phyloP scores from a whole-genome alignment of 2,888 invertebrate genomes.

The Cryptocephalus primarius region DNA sequence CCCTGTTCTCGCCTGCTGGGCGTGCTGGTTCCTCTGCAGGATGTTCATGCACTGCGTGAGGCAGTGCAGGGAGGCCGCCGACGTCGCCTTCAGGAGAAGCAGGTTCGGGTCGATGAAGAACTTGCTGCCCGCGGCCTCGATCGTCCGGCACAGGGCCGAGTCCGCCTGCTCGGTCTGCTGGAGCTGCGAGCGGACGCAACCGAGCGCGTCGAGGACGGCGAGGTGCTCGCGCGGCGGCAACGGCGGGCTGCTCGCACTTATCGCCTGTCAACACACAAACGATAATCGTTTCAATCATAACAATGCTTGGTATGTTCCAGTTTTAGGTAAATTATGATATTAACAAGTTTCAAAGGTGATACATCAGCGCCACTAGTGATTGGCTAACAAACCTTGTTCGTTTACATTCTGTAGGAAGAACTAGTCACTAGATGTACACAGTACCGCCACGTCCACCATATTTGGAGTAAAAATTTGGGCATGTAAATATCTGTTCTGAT shows the following conservation, averaged over 20 bases:
- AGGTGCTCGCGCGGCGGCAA: constrained; percentile 71
- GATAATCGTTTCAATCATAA: too few species aligned
- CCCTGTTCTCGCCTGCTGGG: constrained; percentile 34
- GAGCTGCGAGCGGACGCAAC: constrained; percentile 77
- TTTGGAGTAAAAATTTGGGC: too few species aligned
- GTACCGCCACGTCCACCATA: too few species aligned
- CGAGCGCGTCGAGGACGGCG: constrained; percentile 81
- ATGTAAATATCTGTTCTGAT: too few species aligned
- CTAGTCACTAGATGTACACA: too few species aligned
- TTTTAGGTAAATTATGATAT: too few species aligned
- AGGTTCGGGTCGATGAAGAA: constrained; percentile 77
- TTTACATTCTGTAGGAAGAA: too few species aligned
- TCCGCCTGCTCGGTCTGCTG: constrained; percentile 78
- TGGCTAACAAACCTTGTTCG: too few species aligned
- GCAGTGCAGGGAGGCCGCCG: constrained; percentile 77
- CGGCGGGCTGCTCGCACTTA: constrained; percentile 62
- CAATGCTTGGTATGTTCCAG: too few species aligned
- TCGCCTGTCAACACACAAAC: constrained; percentile 39
- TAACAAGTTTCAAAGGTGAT: too few species aligned
- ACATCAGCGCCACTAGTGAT: too few species aligned
- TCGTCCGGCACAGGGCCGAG: constrained; percentile 63
- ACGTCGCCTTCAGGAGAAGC: constrained; percentile 79
- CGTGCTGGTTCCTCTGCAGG: constrained; percentile 62
- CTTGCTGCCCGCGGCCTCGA: constrained; percentile 61
- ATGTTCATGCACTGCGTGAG: constrained; percentile 80